These are phyloP conservation scores for Hippopotamyrus pictus DNA, from an alignment of 2,797 vertebrate genomes.

Conservation along the genomic window DNA sequence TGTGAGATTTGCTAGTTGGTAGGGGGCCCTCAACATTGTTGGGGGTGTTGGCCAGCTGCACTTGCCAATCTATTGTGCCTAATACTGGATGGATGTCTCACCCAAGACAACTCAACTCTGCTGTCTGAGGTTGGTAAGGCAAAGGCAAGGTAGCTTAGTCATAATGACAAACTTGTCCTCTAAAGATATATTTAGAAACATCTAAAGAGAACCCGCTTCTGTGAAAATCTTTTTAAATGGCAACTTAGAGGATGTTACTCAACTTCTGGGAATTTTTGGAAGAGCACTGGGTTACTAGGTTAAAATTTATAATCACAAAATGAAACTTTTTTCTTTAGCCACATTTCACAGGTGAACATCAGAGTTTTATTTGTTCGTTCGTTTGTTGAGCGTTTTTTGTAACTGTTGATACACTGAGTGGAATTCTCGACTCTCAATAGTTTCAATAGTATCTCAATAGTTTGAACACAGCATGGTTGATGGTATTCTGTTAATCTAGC, in stretches of 20 bases:
- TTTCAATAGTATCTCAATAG: not conserved
- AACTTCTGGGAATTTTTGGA: not conserved
- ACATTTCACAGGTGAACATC: not conserved
- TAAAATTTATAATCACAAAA: not conserved
- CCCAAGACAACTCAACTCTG: not conserved
- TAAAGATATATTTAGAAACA: not conserved
- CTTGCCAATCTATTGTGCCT: not conserved
- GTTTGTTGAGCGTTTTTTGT: not conserved
- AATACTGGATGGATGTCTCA: not conserved
- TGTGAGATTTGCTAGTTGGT: not conserved
- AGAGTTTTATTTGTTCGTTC: not conserved
- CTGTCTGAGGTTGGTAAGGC: not conserved
- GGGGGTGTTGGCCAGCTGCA: not conserved
- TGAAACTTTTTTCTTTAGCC: not conserved
- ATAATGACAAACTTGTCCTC: not conserved
- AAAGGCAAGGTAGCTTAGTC: not conserved
- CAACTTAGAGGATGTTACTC: not conserved
- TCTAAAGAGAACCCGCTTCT: not conserved
- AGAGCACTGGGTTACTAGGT: not conserved
- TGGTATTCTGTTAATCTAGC: not conserved
- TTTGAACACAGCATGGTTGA: not conserved
- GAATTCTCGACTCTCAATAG: not conserved
- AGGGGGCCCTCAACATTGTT: not conserved
- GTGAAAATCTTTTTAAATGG: not conserved
- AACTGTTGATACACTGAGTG: not conserved